phyloP scores from a whole-genome alignment of 2,888 invertebrate genomes.

The Limenitis arthemis region DNA sequence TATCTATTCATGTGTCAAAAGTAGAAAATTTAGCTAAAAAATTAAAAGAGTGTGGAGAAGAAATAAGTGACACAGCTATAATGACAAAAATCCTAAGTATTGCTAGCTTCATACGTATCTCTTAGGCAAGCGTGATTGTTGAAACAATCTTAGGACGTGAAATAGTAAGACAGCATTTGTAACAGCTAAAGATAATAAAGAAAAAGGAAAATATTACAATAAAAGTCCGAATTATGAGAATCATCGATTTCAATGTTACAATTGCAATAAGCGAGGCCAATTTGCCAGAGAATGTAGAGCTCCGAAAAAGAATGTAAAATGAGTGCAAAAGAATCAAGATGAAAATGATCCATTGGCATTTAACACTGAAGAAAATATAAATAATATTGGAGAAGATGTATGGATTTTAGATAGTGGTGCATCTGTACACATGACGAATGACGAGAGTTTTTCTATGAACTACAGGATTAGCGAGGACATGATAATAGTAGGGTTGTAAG shows the following conservation, averaged over 20 bases:
- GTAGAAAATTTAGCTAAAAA: slow-evolving; percentile 27
- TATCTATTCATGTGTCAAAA: slow-evolving; percentile 26
- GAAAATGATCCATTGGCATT: slow-evolving; percentile 27
- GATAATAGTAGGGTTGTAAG: slow-evolving; percentile 9
- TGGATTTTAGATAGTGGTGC: slow-evolving; percentile 27
- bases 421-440: not conserved
- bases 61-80: slow-evolving; percentile 28
- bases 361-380: slow-evolving; percentile 7
- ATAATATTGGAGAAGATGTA: slow-evolving; percentile 5
- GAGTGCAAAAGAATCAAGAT: slow-evolving; percentile 14
- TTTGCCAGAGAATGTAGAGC: slow-evolving; percentile 28
- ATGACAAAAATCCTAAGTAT: slow-evolving; percentile 32
- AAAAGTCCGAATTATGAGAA: slow-evolving; percentile 23
- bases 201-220: slow-evolving; percentile 4
- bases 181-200: not conserved
- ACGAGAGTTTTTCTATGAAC: not conserved
- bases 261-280: slow-evolving; percentile 28
- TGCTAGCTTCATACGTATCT: slow-evolving; percentile 24
- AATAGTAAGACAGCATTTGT: slow-evolving; percentile 2
- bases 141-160: slow-evolving; percentile 19
- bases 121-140: slow-evolving; percentile 30
- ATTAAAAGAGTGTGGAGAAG: slow-evolving; percentile 28
- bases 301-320: slow-evolving; percentile 15
- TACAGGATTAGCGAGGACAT: not conserved
- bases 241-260: too few relatives aligned